Base-by-base conservation (phyloP, 2,797 vertebrate species). In the Erpetoichthys calabaricus region DNA sequence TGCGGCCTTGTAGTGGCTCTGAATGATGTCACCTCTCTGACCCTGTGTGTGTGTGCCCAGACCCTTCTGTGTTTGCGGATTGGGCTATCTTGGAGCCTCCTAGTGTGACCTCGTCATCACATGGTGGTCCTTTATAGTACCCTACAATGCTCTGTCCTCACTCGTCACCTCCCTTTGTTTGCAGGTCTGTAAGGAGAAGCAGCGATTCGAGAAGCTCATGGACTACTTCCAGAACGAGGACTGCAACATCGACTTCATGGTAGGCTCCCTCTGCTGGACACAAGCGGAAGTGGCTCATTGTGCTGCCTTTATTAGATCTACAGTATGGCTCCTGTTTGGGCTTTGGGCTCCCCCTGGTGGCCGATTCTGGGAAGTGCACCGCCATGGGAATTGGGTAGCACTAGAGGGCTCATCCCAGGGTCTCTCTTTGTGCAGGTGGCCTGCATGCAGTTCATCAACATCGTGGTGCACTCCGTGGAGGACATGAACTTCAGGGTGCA, bases 371-470 rank as follows among this genome's bases (percentile, higher is more conserved):
- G n/a, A n/a, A n/a, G n/a, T n/a, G n/a, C n/a, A n/a, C n/a, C n/a
- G n/a, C n/a, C n/a, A n/a, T n/a, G 25, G 25, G 25, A 25, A 25
- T 2, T 25, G 25, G 25, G 25, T 25, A 25, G 25, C 25, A 25
- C 25, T 25, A 25, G 2, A 25, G 25, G 7, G 51, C 51, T 42
- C 42, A 42, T 53, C 10, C 51, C 51, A 3, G 8, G 5, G 8
- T 42, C 42, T 53, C 51, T 42, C 45, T 53, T 42, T 57, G 3
- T 47, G 56, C 64, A 97, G 94, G 94, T 97, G 56, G 94, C 93
- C 56, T 97, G 92, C 70, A 97, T 97, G 94, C 93, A 97, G 80
- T 97, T 97, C 78, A 94, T 97, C 81, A 97, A 97, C 75, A 97
- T 97, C 1, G 88, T 97, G 70, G 94, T 97, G 56, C 94, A 97